A percentile compares a stretch with the other conserved stretches of the same genome.
phyloP scores from a whole-genome alignment of 1,140 invertebrate genomes.

The Piezodorus guildinii region DNA sequence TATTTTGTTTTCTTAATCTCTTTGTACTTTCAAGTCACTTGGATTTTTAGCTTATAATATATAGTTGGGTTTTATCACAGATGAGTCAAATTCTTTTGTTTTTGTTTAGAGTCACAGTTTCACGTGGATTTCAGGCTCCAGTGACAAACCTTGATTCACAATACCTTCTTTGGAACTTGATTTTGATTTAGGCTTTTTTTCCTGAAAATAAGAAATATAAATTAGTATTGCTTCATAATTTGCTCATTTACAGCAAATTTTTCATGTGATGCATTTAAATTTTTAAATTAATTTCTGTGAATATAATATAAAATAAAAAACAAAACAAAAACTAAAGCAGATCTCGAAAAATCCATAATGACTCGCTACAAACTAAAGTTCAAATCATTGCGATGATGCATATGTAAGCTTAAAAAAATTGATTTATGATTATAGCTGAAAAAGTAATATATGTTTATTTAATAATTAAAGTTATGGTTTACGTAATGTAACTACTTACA shows the following conservation, averaged over 20 bases:
- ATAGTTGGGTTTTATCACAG: not conserved
- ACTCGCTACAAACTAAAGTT: no score
- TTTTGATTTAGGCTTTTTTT: not conserved
- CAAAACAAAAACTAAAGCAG: no score
- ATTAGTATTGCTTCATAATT: not conserved
- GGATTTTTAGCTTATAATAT: not conserved
- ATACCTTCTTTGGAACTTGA: not conserved
- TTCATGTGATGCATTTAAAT: no score
- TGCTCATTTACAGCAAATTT: no score
- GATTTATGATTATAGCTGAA: no score
- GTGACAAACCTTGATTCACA: not conserved
- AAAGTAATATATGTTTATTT: no score
- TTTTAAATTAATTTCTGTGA: no score
- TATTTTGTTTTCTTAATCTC: slow-evolving; percentile 1
- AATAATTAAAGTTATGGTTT: no score
- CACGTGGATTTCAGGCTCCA: not conserved
- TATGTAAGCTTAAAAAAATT: no score
- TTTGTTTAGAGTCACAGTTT: not conserved
- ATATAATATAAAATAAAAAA: no score
- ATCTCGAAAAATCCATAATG: no score
- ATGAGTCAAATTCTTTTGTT: not conserved
- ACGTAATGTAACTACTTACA: not conserved
- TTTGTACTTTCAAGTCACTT: slow-evolving; percentile 9
- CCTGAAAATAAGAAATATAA: not conserved
- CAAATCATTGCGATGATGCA: no score